Evolutionary conservation across 2,797 vertebrate genomes (phyloP), one percentile per base, ranked within the genome.

Genomic region (Chelonia mydas): DNA sequence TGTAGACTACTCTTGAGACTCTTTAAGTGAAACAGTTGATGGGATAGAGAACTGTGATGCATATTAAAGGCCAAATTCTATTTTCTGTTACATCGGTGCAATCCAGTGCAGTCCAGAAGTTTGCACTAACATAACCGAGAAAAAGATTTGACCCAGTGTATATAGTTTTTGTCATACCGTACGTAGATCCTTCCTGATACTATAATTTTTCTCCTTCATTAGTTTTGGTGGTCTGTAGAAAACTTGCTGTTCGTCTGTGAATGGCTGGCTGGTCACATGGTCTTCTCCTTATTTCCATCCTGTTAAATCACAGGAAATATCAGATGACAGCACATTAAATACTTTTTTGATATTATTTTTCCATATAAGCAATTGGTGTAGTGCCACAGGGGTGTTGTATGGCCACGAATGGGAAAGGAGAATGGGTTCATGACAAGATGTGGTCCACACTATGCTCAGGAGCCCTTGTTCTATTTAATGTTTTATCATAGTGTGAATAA

Each of bases 171-270:
- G 53, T 84, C 49, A 83, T 83, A 94, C 9, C 16, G 7, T 51
- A 13, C 33, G 85, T 33, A 4, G 88, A 83, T 94, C 49, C 77
- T 93, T 57, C 45, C 76, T 93, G 79, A 11, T 91, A 68, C 95
- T 91, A 19, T 88, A 81, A 53, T 90, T 93, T 90, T 95, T 92
- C 53, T 90, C 91, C 51, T 94, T 95, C 41, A 3, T 82, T 84
- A 37, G 17, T 97, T 95, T 96, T 89, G 76, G 87, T 96, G 53
- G 85, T 55, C 95, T 17, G 89, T 91, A 81, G 59, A 95, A 31
- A 50, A 85, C 89, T 91, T 90, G 23, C 68, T 72, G 68, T 76
- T 45, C 90, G 57, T 82, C n/a, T 53, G 37, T 1, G 6, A 87
- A 47, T 54, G 94, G n/a, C 37, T 93, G 92, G 47, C 25, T 95